A percentile compares a stretch with the other conserved stretches of the same genome.
Evolutionary conservation across 2,797 vertebrate species (phyloP).

Genomic region (Lerista edwardsae): DNA sequence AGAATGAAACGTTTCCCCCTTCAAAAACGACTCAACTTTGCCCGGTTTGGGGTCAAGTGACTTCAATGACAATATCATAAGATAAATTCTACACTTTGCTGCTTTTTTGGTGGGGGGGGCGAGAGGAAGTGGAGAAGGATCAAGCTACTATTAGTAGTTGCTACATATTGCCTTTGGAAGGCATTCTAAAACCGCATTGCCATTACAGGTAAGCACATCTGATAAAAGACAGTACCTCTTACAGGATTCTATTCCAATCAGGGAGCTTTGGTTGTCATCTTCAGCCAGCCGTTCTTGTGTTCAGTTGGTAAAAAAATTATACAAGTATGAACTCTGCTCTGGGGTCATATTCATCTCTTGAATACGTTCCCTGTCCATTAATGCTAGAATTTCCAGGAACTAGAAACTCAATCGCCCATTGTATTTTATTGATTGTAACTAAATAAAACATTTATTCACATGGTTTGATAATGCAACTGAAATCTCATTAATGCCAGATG

Average conservation of each 20-base stretch:
- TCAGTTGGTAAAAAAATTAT: not conserved
- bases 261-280: not conserved
- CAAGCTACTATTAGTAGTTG: not conserved
- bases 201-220: too few relatives aligned
- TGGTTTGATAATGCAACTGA: constrained; percentile 35
- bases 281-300: not conserved
- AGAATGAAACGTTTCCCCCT: not conserved
- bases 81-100: not conserved
- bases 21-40: not conserved
- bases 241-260: not conserved
- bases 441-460: not conserved
- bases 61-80: not conserved
- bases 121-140: not conserved
- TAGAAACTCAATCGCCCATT: not conserved
- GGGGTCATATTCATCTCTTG: not conserved
- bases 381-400: constrained; percentile 35
- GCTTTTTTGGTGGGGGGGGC: too few relatives aligned
- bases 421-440: not conserved
- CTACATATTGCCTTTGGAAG: not conserved
- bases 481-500: constrained; percentile 15
- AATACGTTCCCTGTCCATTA: not conserved
- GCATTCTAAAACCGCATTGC: too few relatives aligned
- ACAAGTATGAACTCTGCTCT: not conserved
- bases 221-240: too few relatives aligned
- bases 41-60: not conserved